Evolutionary conservation across 2,797 vertebrate genomes (phyloP), one percentile per base, ranked within the genome.

Genomic region (Microcaecilia unicolor): DNA sequence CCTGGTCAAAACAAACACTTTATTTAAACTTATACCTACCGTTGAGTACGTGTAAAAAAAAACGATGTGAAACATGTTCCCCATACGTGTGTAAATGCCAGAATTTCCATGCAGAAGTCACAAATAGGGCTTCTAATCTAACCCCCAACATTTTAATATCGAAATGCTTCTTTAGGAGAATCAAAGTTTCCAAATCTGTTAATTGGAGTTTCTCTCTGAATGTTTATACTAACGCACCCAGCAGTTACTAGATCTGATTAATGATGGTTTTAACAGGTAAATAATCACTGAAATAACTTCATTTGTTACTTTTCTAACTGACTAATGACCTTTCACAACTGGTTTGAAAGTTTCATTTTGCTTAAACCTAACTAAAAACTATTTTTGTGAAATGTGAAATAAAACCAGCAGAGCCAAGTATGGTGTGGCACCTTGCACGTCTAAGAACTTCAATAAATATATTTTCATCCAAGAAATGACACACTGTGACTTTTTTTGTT

Each of bases 211-310:
- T 29, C 58, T 42, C 55, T 64, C 40, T 57, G 44, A 55, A 51
- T 39, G 37, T 61, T 76, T 64, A 28, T 56, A 26, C 44, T 44
- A 43, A 50, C 58, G 51, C 29, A 47, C 22, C 48, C n/a, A n/a
- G n/a, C n/a, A 14, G 6, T 40, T 61, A 28, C 46, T 32, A 63
- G 58, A 56, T 67, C 80, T 88, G 80, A 90, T 87, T 87, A 85
- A 84, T 81, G 78, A 52, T 47, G 54, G 70, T 71, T 84, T 83
- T 80, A 87, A 74, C 61, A 64, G 56, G n/a, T 77, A 72, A 76
- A 67, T 84, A 87, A 83, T 74, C 67, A 70, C 33, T 4, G 4
- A 53, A 61, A 64, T 55, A 65, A 68, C 53, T 58, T 55, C 37
- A 53, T 58, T 64, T 58, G 67, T 58, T 61, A 60, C 61, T 79